phyloP scores from a whole-genome alignment of 1,140 invertebrate genomes.

The Telenomus remus region DNA sequence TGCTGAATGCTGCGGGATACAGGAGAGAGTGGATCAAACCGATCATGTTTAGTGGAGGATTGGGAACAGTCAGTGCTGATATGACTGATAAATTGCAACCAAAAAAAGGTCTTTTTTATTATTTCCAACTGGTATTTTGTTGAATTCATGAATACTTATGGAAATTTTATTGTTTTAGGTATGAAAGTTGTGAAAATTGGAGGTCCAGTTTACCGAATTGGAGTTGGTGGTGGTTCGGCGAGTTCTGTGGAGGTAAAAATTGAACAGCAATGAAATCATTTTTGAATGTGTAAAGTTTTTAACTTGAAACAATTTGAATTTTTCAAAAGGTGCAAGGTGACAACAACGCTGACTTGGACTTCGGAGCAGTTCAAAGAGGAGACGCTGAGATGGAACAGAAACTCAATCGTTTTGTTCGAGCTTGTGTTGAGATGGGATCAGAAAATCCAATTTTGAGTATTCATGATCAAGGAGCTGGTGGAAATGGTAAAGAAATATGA shows the following conservation, averaged over 20 bases:
- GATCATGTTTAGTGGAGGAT: conserved; percentile 98
- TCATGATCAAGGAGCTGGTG: conserved; percentile 97
- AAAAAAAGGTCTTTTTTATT: conserved; percentile 77
- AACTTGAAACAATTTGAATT: conserved; percentile 10
- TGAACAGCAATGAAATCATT: neutral
- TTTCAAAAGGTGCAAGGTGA: conserved; percentile 85
- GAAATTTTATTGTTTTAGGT: conserved; percentile 75
- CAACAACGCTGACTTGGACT: conserved; percentile 91
- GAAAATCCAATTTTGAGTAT: conserved; percentile 95
- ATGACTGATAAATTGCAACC: conserved; percentile 86
- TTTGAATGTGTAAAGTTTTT: no score
- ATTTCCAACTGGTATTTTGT: no score
- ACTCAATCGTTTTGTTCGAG: conserved; percentile 93
- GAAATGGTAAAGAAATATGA: conserved; percentile 85
- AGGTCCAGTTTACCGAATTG: conserved; percentile 97
- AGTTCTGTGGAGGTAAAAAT: conserved; percentile 89
- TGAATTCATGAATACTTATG: no score
- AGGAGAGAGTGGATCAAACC: conserved; percentile 97
- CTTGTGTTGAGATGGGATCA: conserved; percentile 88
- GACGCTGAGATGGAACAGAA: conserved; percentile 99
- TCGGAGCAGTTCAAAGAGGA: conserved; percentile 96
- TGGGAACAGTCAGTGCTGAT: conserved; percentile 90
- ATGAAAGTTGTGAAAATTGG: conserved; percentile 96
- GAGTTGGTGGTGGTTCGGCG: conserved; percentile 96
- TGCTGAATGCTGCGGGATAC: conserved; percentile 79